Percentiles rank a stretch among this genome's conserved stretches.
phyloP scores from a whole-genome alignment of 2,888 invertebrate species.

The Hartigia nigra region DNA sequence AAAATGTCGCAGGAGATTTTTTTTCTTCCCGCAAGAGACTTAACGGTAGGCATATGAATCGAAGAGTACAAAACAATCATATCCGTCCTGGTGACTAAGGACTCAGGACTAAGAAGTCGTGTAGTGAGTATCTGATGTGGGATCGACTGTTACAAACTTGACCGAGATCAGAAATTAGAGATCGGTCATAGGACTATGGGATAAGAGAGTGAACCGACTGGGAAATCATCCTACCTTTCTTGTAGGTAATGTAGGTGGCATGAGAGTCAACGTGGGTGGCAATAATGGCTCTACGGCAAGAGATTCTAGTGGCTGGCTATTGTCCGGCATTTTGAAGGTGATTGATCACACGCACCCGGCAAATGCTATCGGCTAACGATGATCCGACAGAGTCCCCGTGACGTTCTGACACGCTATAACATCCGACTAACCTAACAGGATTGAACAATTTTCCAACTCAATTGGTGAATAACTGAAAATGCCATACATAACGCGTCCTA shows the following conservation, averaged over 20 bases:
- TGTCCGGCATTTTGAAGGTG: slow-evolving; percentile 58
- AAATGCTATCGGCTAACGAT: slow-evolving; percentile 41
- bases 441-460: background rate
- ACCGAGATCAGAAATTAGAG: background rate
- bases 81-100: background rate
- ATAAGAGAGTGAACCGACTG: background rate
- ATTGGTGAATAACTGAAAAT: background rate
- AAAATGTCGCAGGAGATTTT: background rate
- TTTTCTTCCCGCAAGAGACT: background rate
- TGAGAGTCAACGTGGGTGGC: background rate
- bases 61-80: background rate
- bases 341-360: slow-evolving; percentile 55
- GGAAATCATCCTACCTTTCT: background rate
- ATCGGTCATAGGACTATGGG: background rate
- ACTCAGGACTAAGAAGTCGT: background rate
- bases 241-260: background rate
- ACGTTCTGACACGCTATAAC: background rate
- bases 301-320: slow-evolving; percentile 57
- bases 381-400: slow-evolving; percentile 45
- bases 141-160: background rate
- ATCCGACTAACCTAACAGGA: background rate
- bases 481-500: background rate
- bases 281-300: background rate
- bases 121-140: background rate
- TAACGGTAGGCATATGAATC: background rate